A percentile compares a stretch with the other conserved stretches of the same genome.
phyloP scores from a whole-genome alignment of 2,797 vertebrate species.

The Triplophysa yarkandensis region DNA sequence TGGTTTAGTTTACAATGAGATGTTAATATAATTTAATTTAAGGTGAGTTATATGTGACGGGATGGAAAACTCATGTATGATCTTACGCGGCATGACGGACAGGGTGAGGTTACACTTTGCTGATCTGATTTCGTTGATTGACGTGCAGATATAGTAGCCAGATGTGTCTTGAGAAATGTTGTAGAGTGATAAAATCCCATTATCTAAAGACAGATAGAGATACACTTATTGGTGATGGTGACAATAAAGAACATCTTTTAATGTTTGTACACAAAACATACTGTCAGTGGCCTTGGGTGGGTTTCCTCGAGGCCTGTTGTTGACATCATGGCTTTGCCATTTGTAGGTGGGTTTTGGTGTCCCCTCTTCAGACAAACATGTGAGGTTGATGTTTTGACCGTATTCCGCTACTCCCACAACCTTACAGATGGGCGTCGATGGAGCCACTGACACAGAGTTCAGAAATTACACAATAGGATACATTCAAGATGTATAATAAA shows the following conservation, averaged over 20 bases:
- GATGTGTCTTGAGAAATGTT: constrained; percentile 83
- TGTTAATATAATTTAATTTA: background rate
- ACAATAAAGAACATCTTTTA: background rate
- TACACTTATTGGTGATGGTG: background rate
- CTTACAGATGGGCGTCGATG: constrained; percentile 80
- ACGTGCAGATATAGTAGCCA: constrained; percentile 84
- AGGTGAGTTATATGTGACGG: background rate
- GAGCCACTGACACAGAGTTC: constrained; percentile 75
- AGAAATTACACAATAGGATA: constrained; percentile 4
- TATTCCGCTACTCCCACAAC: constrained; percentile 77
- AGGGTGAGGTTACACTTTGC: constrained; percentile 84
- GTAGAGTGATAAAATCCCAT: constrained; percentile 76
- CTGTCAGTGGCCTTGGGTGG: constrained; percentile 59
- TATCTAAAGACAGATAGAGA: constrained; percentile 58
- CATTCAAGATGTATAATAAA: background rate
- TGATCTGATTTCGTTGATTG: constrained; percentile 74
- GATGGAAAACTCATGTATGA: background rate
- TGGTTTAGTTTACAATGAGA: background rate
- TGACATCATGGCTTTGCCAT: constrained; percentile 74
- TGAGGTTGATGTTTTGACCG: constrained; percentile 81
- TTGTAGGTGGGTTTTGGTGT: constrained; percentile 81
- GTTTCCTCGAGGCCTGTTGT: background rate
- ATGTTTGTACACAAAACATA: constrained; percentile 55
- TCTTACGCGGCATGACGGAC: constrained; percentile 74
- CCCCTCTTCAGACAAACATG: constrained; percentile 83